Conservation (phyloP, 2,113 vertebrate genomes). For the Cranoglanis bouderius region DNA sequence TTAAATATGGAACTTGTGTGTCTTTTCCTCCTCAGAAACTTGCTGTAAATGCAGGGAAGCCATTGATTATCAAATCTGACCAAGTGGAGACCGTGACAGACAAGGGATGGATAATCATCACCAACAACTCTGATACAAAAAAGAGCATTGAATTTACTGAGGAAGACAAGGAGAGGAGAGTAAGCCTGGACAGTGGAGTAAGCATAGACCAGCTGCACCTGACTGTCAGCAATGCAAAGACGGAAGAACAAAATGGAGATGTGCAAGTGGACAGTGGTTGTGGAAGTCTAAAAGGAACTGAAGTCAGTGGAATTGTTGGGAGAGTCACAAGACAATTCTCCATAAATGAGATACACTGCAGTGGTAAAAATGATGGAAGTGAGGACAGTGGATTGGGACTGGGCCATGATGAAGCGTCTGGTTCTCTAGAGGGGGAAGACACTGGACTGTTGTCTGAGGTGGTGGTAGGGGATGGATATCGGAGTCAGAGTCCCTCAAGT, state of each 20-base stretch:
- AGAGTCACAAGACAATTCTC: constrained; percentile 51
- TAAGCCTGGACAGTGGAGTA: constrained; percentile 70
- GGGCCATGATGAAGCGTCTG: constrained; percentile 47
- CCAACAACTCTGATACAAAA: constrained; percentile 31
- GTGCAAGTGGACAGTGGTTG: constrained; percentile 72
- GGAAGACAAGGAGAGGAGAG: constrained; percentile 58
- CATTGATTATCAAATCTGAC: constrained; percentile 59
- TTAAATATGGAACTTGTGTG: neutral
- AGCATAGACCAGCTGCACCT: constrained; percentile 53
- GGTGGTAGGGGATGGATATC: constrained; percentile 56
- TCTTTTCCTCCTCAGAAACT: constrained; percentile 63
- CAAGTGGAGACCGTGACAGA: constrained; percentile 69
- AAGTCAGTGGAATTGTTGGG: constrained; percentile 50
- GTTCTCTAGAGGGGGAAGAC: constrained; percentile 54
- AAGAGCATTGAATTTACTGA: constrained; percentile 9
- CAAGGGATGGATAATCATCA: constrained; percentile 70
- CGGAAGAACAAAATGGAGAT: neutral
- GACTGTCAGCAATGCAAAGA: neutral
- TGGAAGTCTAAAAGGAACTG: constrained; percentile 66
- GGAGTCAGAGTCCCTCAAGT: constrained; percentile 57
- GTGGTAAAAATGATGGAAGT: neutral
- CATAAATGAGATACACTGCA: constrained; percentile 40
- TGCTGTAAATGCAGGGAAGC: constrained; percentile 62
- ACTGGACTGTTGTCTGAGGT: constrained; percentile 37
- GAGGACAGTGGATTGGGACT: constrained; percentile 65